Evolutionary conservation across 35 echinoderm and acorn worm genomes (phyloP).

Genomic region (Apostichopus parvimensis): DNA sequence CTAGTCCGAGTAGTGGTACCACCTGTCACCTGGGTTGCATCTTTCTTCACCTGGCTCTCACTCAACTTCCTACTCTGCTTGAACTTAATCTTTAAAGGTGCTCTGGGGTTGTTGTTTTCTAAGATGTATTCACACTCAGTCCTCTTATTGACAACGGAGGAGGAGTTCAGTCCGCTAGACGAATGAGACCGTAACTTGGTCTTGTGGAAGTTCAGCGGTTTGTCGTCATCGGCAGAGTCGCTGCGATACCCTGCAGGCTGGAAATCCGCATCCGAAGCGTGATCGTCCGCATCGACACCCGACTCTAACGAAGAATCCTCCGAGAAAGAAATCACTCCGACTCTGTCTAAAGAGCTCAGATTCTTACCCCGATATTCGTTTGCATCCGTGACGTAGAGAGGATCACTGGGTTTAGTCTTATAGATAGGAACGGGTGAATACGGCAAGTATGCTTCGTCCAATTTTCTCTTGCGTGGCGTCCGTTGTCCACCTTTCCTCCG

Average conservation of each 20-base stretch:
- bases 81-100: constrained; percentile 30
- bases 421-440: constrained; percentile 31
- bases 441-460: neutral
- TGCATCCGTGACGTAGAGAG: neutral
- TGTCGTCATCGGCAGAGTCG: constrained; percentile 3
- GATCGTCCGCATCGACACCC: constrained; percentile 10
- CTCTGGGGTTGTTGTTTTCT: constrained; percentile 11
- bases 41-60: neutral
- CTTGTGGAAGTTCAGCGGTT: neutral
- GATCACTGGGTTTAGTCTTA: constrained; percentile 11
- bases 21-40: neutral
- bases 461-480: constrained; percentile 5
- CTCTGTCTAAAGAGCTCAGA: neutral
- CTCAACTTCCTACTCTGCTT: constrained; percentile 26
- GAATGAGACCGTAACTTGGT: constrained; percentile 22
- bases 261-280: constrained; percentile 12
- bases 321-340: neutral
- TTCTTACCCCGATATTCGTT: neutral
- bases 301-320: constrained; percentile 15
- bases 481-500: neutral
- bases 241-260: neutral
- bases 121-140: neutral
- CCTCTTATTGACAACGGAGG: neutral
- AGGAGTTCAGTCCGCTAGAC: neutral
- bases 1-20: neutral